Base-by-base conservation (phyloP, 1,140 invertebrate species). In the Megalopta genalis region DNA sequence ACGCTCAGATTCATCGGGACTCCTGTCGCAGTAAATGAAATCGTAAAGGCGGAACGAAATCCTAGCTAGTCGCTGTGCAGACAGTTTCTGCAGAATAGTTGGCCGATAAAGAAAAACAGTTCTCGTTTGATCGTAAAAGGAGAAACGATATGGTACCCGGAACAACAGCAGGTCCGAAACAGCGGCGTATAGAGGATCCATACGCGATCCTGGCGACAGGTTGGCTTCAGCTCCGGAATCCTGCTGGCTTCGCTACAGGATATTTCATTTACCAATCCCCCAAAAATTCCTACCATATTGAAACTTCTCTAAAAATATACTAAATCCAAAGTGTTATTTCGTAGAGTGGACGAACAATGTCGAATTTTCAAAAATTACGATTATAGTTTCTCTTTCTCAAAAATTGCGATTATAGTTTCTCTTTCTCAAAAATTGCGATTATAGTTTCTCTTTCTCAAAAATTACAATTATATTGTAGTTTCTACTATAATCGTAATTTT, bases 21-120 rank as follows among this genome's bases (percentile, higher is more conserved):
- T 67, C 42, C 12, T n/a, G 27, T 16, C 25, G 46, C 27, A 16
- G 25, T 23, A 52, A 67, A 27, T 67, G 23, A 27, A 21, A 52
- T 69, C 25, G 37, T 42, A 23, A 39, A 65, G 37, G 37, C 64
- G 37, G 59, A 27, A 60, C 59, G 59, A 12, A 27, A 60, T 27
- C 59, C 12, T 9, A 9, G 23, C 59, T 60, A 25, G 59, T 60
- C 14, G 25, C n/a, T n/a, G 59, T 21, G 54, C 54, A 18, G 54
- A 57, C 54, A 57, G 54, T 57, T n/a, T 21, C 18, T 9, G 21
- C 54, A n/a, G 54, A n/a, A n/a, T 57, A 57, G 54, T 57, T 21
- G 54, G 54, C 54, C 54, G 18, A 57, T 57, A 57, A 57, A 57
- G 21, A 57, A 57, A 57, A 57, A 57, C 54, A 57, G 54, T 57